Conservation (phyloP, 2,888 invertebrate species). For the Apodemia mormo region DNA sequence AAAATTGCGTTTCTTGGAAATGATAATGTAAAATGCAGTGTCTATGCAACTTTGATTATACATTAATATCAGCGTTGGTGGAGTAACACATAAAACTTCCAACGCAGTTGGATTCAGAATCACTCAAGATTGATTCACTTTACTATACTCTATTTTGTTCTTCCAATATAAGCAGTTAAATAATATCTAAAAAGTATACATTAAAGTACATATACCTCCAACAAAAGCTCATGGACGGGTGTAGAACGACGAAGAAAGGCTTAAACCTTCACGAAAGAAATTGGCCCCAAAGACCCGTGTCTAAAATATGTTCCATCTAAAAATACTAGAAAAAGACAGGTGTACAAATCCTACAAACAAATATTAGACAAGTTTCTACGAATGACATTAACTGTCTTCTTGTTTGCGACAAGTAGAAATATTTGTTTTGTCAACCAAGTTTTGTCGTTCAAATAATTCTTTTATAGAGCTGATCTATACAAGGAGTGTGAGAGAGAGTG, state of each 20-base stretch:
- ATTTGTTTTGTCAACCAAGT: background rate
- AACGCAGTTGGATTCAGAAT: too few species aligned
- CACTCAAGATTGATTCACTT: too few species aligned
- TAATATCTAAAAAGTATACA: conserved; percentile 5
- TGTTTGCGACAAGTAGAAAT: background rate
- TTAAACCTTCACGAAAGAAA: background rate
- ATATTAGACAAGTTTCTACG: background rate
- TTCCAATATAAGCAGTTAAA: background rate
- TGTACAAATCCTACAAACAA: conserved; percentile 9
- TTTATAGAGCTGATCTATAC: too few species aligned
- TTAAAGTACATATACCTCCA: background rate
- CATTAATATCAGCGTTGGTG: too few species aligned
- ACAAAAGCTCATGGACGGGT: conserved; percentile 13
- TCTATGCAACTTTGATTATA: too few species aligned
- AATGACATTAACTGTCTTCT: background rate
- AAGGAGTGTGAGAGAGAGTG: too few species aligned
- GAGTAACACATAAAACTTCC: too few species aligned
- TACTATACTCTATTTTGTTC: background rate
- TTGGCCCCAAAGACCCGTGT: conserved; percentile 17
- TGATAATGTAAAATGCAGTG: too few species aligned
- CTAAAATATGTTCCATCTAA: conserved; percentile 12
- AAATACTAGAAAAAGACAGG: conserved; percentile 15
- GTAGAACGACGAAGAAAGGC: conserved; percentile 3
- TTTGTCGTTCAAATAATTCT: too few species aligned
- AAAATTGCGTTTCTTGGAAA: too few species aligned